Evolutionary conservation across 2,888 invertebrate genomes (phyloP), one percentile per base, ranked within the genome.

Genomic region (Pimpla rufipes): DNA sequence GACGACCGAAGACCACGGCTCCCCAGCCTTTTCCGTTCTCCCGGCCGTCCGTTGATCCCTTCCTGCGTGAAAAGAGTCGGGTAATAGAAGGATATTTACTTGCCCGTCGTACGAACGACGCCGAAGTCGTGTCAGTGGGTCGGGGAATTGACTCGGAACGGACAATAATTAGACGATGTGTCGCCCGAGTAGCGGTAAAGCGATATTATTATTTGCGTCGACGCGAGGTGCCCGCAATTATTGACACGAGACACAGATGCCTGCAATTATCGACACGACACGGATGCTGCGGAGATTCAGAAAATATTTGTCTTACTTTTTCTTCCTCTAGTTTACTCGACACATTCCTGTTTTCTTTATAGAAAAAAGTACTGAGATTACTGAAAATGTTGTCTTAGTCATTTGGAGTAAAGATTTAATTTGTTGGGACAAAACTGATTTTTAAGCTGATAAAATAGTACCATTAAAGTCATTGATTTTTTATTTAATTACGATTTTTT

Each of bases 11-110:
- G n/a, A 96, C 94, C n/a, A 94, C 93, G n/a, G 94, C 93, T 1
- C 94, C 94, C 96, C 96, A 96, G 85, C 94, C 94, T 85, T 94
- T 93, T 11, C 94, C 94, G 10, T 93, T 88, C 78, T 94, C 94
- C 40, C 93, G 93, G 74, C 94, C 94, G 0, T 93, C 84, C 45
- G 82, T 55, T 23, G 79, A 73, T 66, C 62, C 77, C 50, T 81
- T 83, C 11, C 88, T 89, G 81, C 79, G 57, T 67, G 66, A 18
- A 75, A 76, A 37, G 1, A 21, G 40, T 40, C 5, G 29, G 0
- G 62, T 45, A 42, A 16, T 71, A 68, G 13, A 59, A 40, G 13
- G 6, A 10, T 42, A 18, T 57, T 5, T 16, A 16, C 7, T 45
- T 10, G 16, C n/a, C 23, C 23, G 21, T 45, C 57, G 37, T 40